Base-by-base conservation (phyloP, 2,113 vertebrate genomes). In the Pundamilia nyererei region DNA sequence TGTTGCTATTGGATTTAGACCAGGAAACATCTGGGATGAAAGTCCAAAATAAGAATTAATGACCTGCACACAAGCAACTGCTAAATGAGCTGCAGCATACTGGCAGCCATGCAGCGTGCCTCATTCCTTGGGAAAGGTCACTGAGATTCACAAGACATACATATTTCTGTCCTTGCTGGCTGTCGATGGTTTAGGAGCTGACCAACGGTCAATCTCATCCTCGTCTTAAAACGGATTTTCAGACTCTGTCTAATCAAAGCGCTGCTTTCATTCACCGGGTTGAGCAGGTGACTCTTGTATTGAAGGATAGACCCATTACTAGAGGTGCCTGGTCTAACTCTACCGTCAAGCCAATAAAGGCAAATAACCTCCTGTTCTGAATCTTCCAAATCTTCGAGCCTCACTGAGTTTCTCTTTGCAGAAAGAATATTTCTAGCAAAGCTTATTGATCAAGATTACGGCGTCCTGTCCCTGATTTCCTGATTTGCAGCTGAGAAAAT, bases 201-300 rank as follows among this genome's bases (percentile, higher is more conserved):
- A 60, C 26, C 26, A 17, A 17, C 2, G 26, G 1, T 58, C 26
- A 31, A 31, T 58, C 47, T 51, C 47, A 51, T 19, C 24, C 55
- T 31, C 8, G 0, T 35, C 15, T 11, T 62, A 33, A 62, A 35
- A 62, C 58, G 1, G 58, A 33, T 33, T 0, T 33, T 35, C 58
- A 62, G 58, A 33, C 29, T 62, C 0, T 0, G 29, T 11, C 2
- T 62, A 62, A 62, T 19, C 29, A 62, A 33, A 62, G 58, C 5
- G 15, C 31, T 35, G 58, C 58, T 62, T 35, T 62, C 6, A 35
- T 35, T 62, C 58, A 35, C 31, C 4, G 5, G 29, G 58, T 62
- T 62, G 58, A 62, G 29, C 58, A 35, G 58, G 29, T 7, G 29
- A 62, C 58, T 33, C 58, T 33, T 62, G 58, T 35, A 10, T 33